Base-by-base conservation (phyloP, 1,140 invertebrate genomes). In the Anastatus disparis region DNA sequence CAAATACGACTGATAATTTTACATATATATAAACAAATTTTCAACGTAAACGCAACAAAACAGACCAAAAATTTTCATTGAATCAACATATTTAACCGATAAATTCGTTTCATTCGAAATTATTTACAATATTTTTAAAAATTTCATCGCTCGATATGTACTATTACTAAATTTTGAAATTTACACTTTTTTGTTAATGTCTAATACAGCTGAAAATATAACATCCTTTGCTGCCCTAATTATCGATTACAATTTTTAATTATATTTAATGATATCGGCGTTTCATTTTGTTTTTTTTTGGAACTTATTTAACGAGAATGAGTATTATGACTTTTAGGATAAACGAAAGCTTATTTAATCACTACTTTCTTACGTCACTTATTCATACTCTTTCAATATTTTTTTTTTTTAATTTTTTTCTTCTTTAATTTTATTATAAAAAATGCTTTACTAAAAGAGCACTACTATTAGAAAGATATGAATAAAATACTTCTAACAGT, bases 271-370 rank as follows among this genome's bases (percentile, higher is more conserved):
- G 40, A 64, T 27, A 26, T 58, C 35, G 24, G 20, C 31, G 12
- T 20, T 59, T n/a, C n/a, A n/a, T n/a, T n/a, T n/a, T n/a, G n/a
- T n/a, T 22, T 31, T 52, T 20, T 12, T 55, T 70, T 29, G 12
- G 3, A 44, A 62, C 35, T 63, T 63, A 63, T 13, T 22, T 26
- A 56, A 46, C 27, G 17, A 70, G 29, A 35, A 46, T 55, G 68
- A 70, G 68, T 70, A 70, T 70, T 63, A 61, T 59, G 6, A 56
- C 20, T 42, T 24, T 63, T 56, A 46, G 42, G 20, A 63, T 62
- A 70, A 70, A 70, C n/a, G 22, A 70, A 70, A 70, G 59, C 40
- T 55, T 70, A 59, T 69, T 67, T 69, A 2, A 68, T 68, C 40
- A 69, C 56, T 55, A 63, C 29, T 27, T 55, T 53, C n/a, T 27